Conservation (phyloP, 2,888 invertebrate species). For the Augochlorella aurata region DNA sequence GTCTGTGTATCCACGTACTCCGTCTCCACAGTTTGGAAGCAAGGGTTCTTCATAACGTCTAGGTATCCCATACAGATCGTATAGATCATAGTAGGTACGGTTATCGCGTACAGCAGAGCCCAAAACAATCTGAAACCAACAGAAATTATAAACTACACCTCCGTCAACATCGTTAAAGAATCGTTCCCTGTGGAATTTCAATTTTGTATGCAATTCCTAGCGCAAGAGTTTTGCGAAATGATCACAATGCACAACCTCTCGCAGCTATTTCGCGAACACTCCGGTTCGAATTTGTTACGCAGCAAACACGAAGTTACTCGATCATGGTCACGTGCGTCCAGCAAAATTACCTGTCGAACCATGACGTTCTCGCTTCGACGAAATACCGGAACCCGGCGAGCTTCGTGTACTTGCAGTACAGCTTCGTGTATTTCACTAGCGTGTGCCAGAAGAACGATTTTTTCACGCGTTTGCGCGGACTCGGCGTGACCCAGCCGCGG, state of each 20-base stretch:
- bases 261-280: background rate
- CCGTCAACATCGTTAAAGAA: no score
- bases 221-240: background rate
- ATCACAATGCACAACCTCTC: background rate
- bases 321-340: background rate
- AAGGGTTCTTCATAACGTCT: slow-evolving; percentile 27
- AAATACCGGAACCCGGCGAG: slow-evolving; percentile 71
- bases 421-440: slow-evolving; percentile 55
- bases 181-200: background rate
- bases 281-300: slow-evolving; percentile 1
- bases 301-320: background rate
- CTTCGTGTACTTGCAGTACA: slow-evolving; percentile 71
- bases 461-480: background rate
- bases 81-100: slow-evolving; percentile 30
- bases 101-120: slow-evolving; percentile 42
- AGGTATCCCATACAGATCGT: slow-evolving; percentile 13
- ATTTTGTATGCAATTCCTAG: background rate
- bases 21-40: slow-evolving; percentile 26
- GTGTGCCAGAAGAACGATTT: slow-evolving; percentile 18
- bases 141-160: background rate
- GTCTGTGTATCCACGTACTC: slow-evolving; percentile 17
- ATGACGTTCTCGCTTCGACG: slow-evolving; percentile 63
- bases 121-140: slow-evolving; percentile 31
- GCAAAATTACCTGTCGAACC: slow-evolving; percentile 71
- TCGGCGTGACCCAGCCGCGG: slow-evolving; percentile 30